Evolutionary conservation across 2,113 vertebrate species (phyloP).

Genomic region (Rattus norvegicus): DNA sequence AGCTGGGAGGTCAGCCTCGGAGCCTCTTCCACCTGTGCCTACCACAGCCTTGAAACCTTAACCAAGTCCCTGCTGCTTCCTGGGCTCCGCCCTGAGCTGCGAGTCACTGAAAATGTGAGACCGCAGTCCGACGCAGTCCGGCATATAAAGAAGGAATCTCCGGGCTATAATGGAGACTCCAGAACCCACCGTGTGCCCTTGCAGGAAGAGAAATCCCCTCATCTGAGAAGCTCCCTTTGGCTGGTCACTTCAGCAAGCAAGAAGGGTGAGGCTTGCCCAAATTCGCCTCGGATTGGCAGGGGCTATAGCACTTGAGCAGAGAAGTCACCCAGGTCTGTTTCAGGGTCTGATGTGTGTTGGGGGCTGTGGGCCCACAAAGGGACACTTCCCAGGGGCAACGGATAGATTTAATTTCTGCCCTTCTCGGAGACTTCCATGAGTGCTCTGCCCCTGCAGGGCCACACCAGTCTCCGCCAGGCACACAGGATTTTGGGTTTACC

Average conservation of each 20-base stretch:
- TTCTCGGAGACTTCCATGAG: neutral
- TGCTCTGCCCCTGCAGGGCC: neutral
- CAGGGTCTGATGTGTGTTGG: neutral
- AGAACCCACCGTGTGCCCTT: neutral
- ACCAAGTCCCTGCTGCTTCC: neutral
- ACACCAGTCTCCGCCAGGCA: neutral
- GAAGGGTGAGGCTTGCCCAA: neutral
- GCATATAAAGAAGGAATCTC: neutral
- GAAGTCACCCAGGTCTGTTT: neutral
- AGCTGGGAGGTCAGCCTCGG: neutral
- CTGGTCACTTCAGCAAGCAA: neutral
- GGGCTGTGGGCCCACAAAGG: neutral
- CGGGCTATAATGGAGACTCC: neutral
- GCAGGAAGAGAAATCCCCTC: neutral
- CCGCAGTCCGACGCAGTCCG: neutral
- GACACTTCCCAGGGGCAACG: neutral
- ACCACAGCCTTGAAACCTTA: neutral
- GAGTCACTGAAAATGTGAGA: neutral
- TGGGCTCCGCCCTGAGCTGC: neutral
- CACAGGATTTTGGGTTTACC: conserved; percentile 41
- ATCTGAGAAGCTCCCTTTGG: neutral
- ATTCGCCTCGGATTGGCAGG: neutral
- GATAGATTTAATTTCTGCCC: neutral
- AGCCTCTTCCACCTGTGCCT: neutral
- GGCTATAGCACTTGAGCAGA: neutral